Evolutionary conservation across 2,113 vertebrate species (phyloP).

Genomic region (Pygathrix nemaeus): DNA sequence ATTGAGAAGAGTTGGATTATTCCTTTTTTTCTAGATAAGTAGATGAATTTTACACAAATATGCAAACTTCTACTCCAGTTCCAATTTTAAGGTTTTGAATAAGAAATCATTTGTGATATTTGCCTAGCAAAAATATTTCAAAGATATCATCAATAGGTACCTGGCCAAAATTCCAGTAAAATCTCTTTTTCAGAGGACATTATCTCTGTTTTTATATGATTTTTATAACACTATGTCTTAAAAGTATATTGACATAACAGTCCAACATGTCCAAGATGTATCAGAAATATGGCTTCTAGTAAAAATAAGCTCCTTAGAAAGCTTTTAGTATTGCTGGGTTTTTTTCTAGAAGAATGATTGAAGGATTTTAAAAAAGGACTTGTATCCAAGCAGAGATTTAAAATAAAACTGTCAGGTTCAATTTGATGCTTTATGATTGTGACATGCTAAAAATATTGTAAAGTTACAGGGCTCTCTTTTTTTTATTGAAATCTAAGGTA

Average conservation of each 20-base stretch:
- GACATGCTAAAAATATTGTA: slow-evolving; percentile 42
- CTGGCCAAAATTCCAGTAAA: slow-evolving; percentile 2
- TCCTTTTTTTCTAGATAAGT: background rate
- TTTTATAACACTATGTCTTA: slow-evolving; percentile 23
- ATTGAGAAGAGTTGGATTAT: background rate
- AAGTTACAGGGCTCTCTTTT: slow-evolving; percentile 51
- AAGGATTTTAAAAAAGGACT: slow-evolving; percentile 61
- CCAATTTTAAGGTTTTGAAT: slow-evolving; percentile 1
- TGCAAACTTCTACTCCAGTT: background rate
- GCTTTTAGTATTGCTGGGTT: background rate
- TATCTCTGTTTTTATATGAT: background rate
- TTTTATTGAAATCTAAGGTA: slow-evolving; percentile 67
- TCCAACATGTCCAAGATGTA: background rate
- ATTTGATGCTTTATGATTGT: slow-evolving; percentile 58
- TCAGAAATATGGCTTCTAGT: background rate
- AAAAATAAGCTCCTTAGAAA: slow-evolving; percentile 54
- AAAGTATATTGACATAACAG: background rate
- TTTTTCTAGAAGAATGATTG: slow-evolving; percentile 54
- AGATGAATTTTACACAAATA: background rate
- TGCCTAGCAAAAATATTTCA: slow-evolving; percentile 11
- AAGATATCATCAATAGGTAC: background rate
- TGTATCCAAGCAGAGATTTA: slow-evolving; percentile 56
- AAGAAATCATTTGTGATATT: background rate
- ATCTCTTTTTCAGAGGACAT: background rate
- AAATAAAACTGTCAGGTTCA: slow-evolving; percentile 63